Evolutionary conservation across 2,888 invertebrate genomes (phyloP), one percentile per base, ranked within the genome.

Genomic region (Pherbina coryleti): DNA sequence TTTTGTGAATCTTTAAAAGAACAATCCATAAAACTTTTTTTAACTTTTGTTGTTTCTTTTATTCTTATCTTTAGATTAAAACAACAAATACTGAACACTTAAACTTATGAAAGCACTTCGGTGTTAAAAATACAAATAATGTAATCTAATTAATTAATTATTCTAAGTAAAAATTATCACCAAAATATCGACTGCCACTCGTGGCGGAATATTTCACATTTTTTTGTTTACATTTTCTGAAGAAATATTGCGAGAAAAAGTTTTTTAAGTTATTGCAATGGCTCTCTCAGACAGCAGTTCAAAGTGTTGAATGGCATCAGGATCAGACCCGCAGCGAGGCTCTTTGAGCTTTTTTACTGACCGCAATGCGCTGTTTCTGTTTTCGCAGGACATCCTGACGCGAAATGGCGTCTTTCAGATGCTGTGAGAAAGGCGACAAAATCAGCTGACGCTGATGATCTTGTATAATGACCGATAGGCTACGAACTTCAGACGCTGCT

Each of bases 321-420:
- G 9, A n/a, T 78, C 74, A 82, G 28, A 82, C 74, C 22, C 82
- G 79, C n/a, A 82, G 66, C 22, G 81, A 81, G 9, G 78, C 76
- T n/a, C 81, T 79, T 9, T 66, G 79, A 19, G 79, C 81, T 44
- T 79, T 81, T 14, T 81, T 82, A n/a, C 81, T 81, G 9, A 28
- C 49, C 17, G 81, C 84, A 14, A 78, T 81, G 22, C 80, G 83
- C 34, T 83, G 82, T 11, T 83, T 82, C 34, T 84, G 83, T 66
- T 81, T 72, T 9, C 78, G 82, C 19, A 82, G 70, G 51, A 81
- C n/a, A 11, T 85, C 83, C 14, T 81, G 70, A 5, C 79, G 81
- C 19, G 79, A 80, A 0, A 80, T 80, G 28, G 82, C 82, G 25
- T 72, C 73, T 28, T 79, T 80, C 17, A 80, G 66, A 37, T 81